These are phyloP conservation scores for Fopius arisanus DNA, from an alignment of 1,140 invertebrate genomes.

Conservation along the genomic window DNA sequence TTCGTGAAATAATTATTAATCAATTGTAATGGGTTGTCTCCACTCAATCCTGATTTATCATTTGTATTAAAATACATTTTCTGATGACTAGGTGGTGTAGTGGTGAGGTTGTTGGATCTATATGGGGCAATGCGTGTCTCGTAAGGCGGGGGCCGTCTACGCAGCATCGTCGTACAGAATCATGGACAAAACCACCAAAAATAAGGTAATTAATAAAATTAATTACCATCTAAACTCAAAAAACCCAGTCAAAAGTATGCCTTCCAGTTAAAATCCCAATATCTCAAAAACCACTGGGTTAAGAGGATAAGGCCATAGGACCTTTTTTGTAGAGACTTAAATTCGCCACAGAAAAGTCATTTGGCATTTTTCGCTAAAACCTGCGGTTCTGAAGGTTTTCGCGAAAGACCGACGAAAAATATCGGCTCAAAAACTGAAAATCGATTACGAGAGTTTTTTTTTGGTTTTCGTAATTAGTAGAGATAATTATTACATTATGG, in stretches of 20 bases:
- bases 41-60: not conserved
- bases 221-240: too few relatives aligned
- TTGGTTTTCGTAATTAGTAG: too few relatives aligned
- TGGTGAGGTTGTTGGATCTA: constrained; percentile 57
- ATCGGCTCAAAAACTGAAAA: too few relatives aligned
- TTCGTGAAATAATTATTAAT: not conserved
- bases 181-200: constrained; percentile 62
- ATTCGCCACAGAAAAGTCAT: not conserved
- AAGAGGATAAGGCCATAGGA: too few relatives aligned
- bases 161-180: constrained; percentile 63
- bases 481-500: not conserved
- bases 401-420: too few relatives aligned
- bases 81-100: constrained; percentile 45
- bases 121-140: constrained; percentile 67
- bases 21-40: not conserved
- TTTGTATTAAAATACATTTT: not conserved
- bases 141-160: constrained; percentile 65
- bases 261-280: too few relatives aligned
- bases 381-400: too few relatives aligned
- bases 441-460: too few relatives aligned
- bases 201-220: constrained; percentile 48
- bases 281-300: not conserved
- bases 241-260: too few relatives aligned
- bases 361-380: not conserved
- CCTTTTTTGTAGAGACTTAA: not conserved